A percentile compares a stretch with the other conserved stretches of the same genome.
Evolutionary conservation across 2,113 vertebrate species (phyloP).

Genomic region (Poicephalus meyeri): DNA sequence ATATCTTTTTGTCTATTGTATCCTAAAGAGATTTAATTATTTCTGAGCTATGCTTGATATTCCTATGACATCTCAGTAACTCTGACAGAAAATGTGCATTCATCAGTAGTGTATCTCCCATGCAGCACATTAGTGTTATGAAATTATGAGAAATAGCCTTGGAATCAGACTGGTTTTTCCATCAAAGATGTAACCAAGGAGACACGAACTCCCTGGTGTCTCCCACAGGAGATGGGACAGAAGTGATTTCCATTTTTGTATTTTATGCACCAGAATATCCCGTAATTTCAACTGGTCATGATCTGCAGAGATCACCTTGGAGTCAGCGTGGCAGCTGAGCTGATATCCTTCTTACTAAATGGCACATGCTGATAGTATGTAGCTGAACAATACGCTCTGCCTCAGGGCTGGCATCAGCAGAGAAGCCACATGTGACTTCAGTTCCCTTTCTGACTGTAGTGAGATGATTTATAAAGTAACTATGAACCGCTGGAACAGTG

Average conservation of each 20-base stretch:
- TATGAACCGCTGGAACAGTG: not conserved
- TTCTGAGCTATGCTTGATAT: constrained; percentile 52
- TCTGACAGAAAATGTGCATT: not conserved
- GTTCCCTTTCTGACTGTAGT: not conserved
- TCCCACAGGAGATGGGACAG: not conserved
- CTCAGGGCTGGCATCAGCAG: not conserved
- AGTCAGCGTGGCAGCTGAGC: not conserved
- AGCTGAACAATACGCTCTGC: not conserved
- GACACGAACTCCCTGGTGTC: not conserved
- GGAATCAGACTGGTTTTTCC: not conserved
- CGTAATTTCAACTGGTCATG: not conserved
- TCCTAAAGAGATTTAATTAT: constrained; percentile 37
- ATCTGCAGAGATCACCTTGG: not conserved
- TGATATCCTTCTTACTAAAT: not conserved
- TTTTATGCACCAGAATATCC: not conserved
- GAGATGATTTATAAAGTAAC: not conserved
- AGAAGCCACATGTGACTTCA: not conserved
- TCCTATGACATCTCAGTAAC: constrained; percentile 46
- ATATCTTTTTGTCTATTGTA: constrained; percentile 53
- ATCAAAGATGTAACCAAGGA: not conserved
- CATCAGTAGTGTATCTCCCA: not conserved
- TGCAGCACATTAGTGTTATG: not conserved
- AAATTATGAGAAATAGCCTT: not conserved
- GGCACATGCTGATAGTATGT: not conserved
- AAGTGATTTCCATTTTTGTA: not conserved